Base-by-base conservation (phyloP, 2,888 invertebrate genomes). In the Cybosia mesomella region DNA sequence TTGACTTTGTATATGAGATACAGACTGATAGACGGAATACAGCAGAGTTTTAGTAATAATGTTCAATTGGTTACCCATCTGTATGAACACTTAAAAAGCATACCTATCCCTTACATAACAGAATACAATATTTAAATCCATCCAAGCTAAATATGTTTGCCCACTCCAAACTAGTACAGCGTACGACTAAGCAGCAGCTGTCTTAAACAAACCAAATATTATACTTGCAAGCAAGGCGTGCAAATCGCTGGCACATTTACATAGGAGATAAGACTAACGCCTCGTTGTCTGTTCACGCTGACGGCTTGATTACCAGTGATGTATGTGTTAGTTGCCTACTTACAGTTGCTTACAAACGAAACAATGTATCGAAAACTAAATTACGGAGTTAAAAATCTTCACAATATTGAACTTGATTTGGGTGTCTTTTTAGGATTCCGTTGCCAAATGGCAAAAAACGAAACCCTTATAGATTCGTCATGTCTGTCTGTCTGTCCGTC, bases 281-380 rank as follows among this genome's bases (percentile, higher is more conserved):
- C 64, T 39, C 55, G 21, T 65, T 76, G 79, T 76, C 78, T 39
- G 66, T 73, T 76, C 64, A 49, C 13, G 2, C 9, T 69, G 79
- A 80, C 80, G 63, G 67, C 80, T 80, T 80, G 80, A 80, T 80
- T 80, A 75, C 78, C 57, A 32, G 53, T 69, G 22, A 53, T 68
- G 64, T 71, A 66, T 59, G 53, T 59, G n/a, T 24, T 34, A 49
- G n/a, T 32, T 34, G 21, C 36, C 32, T 53, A 54, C 22, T 36
- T 62, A 21, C 21, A 21, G 28, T 53, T 62, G 13, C 13, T 21
- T 34, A 34, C 34, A 7, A 34, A 59, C 22, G 22, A 5, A 54
- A 36, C 18, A 22, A 36, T 18, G 15, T 21, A 15, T 55, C 18
- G 4, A 22, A 13, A 53, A 24, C 15, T 55, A 18, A 49, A 49